A percentile compares a stretch with the other conserved stretches of the same genome.
These are phyloP conservation scores for Strix uralensis DNA, from an alignment of 2,113 vertebrate genomes.

Conservation along the genomic window DNA sequence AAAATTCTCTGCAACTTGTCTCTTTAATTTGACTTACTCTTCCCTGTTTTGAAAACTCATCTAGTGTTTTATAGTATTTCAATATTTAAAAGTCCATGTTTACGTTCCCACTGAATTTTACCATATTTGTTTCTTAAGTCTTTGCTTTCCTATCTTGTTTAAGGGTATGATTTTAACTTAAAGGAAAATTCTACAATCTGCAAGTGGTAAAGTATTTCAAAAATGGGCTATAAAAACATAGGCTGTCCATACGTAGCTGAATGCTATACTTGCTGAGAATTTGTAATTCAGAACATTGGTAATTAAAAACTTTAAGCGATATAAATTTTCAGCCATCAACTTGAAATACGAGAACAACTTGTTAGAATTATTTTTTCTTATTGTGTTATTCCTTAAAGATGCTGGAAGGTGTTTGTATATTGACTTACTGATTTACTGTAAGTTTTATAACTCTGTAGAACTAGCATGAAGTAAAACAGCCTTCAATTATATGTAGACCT, in stretches of 20 bases:
- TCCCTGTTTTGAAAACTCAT: conserved; percentile 11
- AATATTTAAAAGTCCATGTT: conserved; percentile 11
- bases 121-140: conserved; percentile 42
- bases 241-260: neutral
- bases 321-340: neutral
- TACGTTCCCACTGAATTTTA: conserved; percentile 42
- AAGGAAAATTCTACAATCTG: conserved; percentile 4
- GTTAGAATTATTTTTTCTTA: neutral
- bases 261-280: neutral
- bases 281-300: neutral
- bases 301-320: neutral
- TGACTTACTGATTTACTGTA: neutral
- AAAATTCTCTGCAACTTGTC: conserved; percentile 4
- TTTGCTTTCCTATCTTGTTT: conserved; percentile 32
- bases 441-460: neutral
- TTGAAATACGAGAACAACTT: neutral
- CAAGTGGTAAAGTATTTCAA: conserved; percentile 45
- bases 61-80: neutral
- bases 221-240: neutral
- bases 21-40: conserved; percentile 1
- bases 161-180: conserved; percentile 35
- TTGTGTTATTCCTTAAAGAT: neutral
- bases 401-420: neutral
- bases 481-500: neutral
- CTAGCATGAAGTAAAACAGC: neutral